Evolutionary conservation across 2,113 vertebrate species (phyloP).

Genomic region (Dasyprocta punctata): DNA sequence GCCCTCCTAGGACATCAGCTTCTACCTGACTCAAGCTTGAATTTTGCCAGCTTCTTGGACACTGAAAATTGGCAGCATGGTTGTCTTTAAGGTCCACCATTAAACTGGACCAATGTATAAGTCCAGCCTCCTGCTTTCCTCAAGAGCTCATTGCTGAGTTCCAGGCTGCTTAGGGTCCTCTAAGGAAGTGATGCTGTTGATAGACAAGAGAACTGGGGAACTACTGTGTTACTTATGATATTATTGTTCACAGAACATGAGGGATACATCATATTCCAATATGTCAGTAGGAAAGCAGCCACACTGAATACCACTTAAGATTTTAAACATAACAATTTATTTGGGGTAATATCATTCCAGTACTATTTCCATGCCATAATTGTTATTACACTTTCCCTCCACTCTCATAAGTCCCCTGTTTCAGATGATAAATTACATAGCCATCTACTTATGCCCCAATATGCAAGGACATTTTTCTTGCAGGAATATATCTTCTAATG

Average conservation of each 20-base stretch:
- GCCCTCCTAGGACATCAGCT: neutral
- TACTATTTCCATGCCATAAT: neutral
- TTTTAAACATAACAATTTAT: neutral
- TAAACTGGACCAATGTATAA: neutral
- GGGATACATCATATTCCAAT: neutral
- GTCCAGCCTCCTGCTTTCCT: neutral
- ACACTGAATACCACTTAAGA: neutral
- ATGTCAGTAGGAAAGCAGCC: neutral
- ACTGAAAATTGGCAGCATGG: neutral
- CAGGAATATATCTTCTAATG: neutral
- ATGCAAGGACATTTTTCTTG: neutral
- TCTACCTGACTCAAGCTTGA: neutral
- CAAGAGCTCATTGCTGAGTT: neutral
- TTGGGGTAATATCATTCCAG: neutral
- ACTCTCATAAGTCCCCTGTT: neutral
- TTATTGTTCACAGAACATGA: too few relatives aligned
- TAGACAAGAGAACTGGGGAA: neutral
- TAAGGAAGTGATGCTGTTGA: neutral
- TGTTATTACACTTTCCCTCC: neutral
- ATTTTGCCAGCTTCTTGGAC: neutral
- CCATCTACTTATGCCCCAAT: neutral
- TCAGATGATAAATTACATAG: neutral
- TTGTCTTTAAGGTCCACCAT: neutral
- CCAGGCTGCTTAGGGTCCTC: too few relatives aligned
- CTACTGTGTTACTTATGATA: accelerated